These are phyloP conservation scores for Eupristina koningsbergeri DNA, from an alignment of 1,140 invertebrate genomes.

Conservation along the genomic window DNA sequence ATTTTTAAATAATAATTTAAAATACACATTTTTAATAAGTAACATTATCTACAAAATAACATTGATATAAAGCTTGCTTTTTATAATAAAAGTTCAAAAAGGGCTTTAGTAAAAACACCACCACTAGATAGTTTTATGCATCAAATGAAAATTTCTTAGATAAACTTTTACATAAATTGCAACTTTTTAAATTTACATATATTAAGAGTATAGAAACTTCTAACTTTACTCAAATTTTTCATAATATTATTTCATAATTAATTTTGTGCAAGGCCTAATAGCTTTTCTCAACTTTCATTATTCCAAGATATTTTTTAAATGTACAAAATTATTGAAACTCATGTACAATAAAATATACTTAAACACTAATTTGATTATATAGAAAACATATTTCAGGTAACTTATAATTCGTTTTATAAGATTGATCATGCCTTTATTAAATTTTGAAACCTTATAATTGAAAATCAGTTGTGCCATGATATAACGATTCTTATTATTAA, in stretches of 20 bases:
- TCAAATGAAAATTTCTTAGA: not conserved
- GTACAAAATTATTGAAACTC: not conserved
- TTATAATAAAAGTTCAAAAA: not conserved
- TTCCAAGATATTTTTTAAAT: not conserved
- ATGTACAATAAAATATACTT: not conserved
- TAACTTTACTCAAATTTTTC: not conserved
- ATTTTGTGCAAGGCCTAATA: not conserved
- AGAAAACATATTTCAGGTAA: not conserved
- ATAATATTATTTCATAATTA: not conserved
- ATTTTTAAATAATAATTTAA: not conserved
- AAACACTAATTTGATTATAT: not conserved
- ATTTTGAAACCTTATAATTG: not conserved
- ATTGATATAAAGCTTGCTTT: not conserved
- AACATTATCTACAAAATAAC: not conserved
- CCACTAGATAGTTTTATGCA: not conserved
- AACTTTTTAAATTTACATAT: constrained; percentile 12
- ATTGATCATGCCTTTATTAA: not conserved
- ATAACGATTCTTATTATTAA: not conserved
- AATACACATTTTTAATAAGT: not conserved
- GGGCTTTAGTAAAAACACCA: not conserved
- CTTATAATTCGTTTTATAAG: too few species aligned
- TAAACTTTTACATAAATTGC: constrained; percentile 5
- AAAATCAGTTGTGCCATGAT: not conserved
- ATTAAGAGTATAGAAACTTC: constrained; percentile 2
- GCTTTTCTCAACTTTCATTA: not conserved